Conservation (phyloP, 2,888 invertebrate genomes). For the Drosophila aldrichi region DNA sequence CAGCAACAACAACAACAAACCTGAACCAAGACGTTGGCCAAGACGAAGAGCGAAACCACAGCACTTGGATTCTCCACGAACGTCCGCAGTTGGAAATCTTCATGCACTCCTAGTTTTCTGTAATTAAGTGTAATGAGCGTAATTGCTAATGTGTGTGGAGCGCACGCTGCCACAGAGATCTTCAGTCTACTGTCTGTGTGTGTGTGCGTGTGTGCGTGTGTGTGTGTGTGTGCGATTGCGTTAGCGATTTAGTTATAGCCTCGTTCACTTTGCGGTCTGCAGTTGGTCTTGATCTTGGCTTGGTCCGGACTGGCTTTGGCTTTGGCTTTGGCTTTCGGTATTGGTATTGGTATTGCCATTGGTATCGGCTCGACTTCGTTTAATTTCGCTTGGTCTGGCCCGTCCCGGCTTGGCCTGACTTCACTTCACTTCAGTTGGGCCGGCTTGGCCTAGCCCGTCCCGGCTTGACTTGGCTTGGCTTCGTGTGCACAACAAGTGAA, state of each 20-base stretch:
- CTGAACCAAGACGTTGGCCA: constrained; percentile 14
- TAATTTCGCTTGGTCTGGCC: constrained; percentile 20
- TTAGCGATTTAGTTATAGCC: constrained; percentile 60
- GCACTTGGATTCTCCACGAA: constrained; percentile 35
- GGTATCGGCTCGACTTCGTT: constrained; percentile 55
- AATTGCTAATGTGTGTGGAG: constrained; percentile 82
- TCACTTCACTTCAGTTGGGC: constrained; percentile 25
- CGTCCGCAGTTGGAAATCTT: constrained; percentile 77
- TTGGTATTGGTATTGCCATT: constrained; percentile 31
- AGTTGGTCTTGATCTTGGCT: constrained; percentile 52
- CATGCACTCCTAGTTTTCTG: constrained; percentile 82
- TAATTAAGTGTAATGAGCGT: constrained; percentile 85
- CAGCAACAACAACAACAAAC: constrained; percentile 24
- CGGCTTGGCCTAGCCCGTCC: background rate
- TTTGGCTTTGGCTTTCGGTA: constrained; percentile 26
- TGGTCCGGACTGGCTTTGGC: constrained; percentile 22
- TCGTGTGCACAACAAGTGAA: constrained; percentile 68
- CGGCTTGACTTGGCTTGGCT: constrained; percentile 23
- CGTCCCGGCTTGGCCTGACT: background rate
- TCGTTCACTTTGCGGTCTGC: constrained; percentile 35
- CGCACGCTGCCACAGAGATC: constrained; percentile 52
- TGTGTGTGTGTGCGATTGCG: constrained; percentile 35
- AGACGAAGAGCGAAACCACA: constrained; percentile 41
- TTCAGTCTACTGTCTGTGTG: constrained; percentile 5
- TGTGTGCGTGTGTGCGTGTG: background rate